Conservation (phyloP, 2,797 vertebrate genomes). For the Saxicola maurus region DNA sequence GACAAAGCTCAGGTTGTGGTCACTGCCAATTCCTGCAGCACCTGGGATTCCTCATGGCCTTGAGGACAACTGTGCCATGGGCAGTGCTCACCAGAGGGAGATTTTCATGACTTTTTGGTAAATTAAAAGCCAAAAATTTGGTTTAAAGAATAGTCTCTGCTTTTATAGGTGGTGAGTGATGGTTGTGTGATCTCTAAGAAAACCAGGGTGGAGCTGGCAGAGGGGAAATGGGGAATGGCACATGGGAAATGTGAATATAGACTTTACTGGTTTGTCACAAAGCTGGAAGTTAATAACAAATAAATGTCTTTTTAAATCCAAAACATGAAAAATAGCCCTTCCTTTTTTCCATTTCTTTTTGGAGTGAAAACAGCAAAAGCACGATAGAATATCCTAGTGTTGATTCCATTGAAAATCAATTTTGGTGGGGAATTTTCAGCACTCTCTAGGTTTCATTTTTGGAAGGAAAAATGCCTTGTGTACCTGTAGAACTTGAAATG, state of each 20-base stretch:
- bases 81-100: not conserved
- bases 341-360: not conserved
- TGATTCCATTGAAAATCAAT: not conserved
- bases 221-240: not conserved
- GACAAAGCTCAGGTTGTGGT: not conserved
- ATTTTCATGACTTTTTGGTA: not conserved
- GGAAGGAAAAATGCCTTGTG: not conserved
- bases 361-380: not conserved
- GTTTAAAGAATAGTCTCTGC: not conserved
- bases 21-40: not conserved
- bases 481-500: not conserved
- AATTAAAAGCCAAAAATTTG: not conserved
- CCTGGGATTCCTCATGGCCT: fast-evolving
- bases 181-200: not conserved
- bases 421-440: not conserved
- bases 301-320: not conserved
- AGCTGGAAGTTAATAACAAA: not conserved
- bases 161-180: not conserved
- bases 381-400: not conserved
- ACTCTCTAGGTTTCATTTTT: not conserved
- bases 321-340: not conserved
- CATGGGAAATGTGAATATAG: not conserved
- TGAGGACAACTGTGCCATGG: not conserved
- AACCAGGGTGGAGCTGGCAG: not conserved
- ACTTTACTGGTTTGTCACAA: not conserved